Percentiles rank a stretch among this genome's conserved stretches.
These are phyloP conservation scores for Pycnonotus jocosus DNA, from an alignment of 2,113 vertebrate species.

Conservation along the genomic window DNA sequence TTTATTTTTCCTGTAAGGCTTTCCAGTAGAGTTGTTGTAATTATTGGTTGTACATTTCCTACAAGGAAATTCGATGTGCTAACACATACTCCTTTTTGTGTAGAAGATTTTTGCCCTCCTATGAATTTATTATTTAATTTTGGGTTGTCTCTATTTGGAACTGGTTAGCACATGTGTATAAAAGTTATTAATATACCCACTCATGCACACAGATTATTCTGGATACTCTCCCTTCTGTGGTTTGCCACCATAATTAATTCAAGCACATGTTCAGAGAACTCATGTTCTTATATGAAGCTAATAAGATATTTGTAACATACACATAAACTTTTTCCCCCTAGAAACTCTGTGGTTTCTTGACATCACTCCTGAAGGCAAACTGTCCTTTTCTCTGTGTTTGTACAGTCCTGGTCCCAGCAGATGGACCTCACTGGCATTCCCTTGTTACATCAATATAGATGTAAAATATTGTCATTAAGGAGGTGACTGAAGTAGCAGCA, in stretches of 20 bases:
- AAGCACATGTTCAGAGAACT: not conserved
- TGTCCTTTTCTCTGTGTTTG: not conserved
- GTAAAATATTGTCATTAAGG: not conserved
- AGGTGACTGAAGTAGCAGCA: not conserved
- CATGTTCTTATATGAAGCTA: not conserved
- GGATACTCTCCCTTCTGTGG: not conserved
- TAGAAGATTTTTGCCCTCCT: not conserved
- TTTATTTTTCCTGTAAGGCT: not conserved
- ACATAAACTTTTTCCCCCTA: not conserved
- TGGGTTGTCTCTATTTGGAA: not conserved
- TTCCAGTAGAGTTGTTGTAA: not conserved
- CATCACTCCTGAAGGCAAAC: not conserved
- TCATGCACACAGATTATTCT: not conserved
- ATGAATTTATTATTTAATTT: not conserved
- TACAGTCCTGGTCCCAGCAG: not conserved
- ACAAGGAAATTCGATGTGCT: not conserved
- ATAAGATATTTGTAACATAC: not conserved
- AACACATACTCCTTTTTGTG: not conserved
- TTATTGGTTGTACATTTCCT: not conserved
- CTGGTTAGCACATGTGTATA: not conserved
- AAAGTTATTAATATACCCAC: not conserved
- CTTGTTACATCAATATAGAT: not conserved
- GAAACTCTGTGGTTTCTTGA: not conserved
- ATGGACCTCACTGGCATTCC: not conserved
- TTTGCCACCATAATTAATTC: not conserved